phyloP scores from a whole-genome alignment of 2,888 invertebrate species.

The Taphrorychus bicolor region DNA sequence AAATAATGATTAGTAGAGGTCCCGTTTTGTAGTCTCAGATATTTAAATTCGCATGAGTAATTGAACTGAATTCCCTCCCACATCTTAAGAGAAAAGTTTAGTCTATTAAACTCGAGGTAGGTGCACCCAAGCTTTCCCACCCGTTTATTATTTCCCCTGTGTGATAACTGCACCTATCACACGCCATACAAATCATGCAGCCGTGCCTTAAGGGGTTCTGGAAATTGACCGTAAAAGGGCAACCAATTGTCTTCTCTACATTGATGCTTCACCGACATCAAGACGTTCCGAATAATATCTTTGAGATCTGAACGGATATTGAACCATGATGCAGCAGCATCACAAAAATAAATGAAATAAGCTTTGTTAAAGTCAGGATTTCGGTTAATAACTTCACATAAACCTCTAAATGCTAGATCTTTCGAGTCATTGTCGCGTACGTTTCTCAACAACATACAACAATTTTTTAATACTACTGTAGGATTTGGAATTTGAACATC shows the following conservation, averaged over 20 bases:
- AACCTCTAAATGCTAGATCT: slow-evolving; percentile 97
- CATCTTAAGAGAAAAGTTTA: slow-evolving; percentile 47
- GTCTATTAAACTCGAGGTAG: slow-evolving; percentile 53
- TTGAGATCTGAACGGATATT: slow-evolving; percentile 88
- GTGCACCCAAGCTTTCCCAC: slow-evolving; percentile 58
- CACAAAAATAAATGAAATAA: slow-evolving; percentile 99
- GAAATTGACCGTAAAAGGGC: slow-evolving; percentile 95
- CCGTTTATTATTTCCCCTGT: slow-evolving; percentile 38
- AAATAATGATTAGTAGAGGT: background rate
- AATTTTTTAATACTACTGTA: slow-evolving; percentile 98
- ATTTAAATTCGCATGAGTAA: slow-evolving; percentile 26
- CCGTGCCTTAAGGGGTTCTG: slow-evolving; percentile 88
- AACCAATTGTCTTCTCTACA: slow-evolving; percentile 97
- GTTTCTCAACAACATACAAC: slow-evolving; percentile 95
- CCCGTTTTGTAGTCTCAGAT: background rate
- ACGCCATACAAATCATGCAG: slow-evolving; percentile 79
- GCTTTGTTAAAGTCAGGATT: slow-evolving; percentile 95
- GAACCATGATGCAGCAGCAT: slow-evolving; percentile 97
- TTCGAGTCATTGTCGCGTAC: slow-evolving; percentile 99
- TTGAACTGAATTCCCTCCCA: slow-evolving; percentile 50
- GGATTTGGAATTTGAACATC: slow-evolving; percentile 86
- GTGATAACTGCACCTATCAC: slow-evolving; percentile 45
- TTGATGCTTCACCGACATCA: slow-evolving; percentile 95
- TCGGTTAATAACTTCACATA: slow-evolving; percentile 97
- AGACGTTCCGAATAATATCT: slow-evolving; percentile 91